phyloP scores from a whole-genome alignment of 2,113 vertebrate genomes.

The Arenaria interpres region DNA sequence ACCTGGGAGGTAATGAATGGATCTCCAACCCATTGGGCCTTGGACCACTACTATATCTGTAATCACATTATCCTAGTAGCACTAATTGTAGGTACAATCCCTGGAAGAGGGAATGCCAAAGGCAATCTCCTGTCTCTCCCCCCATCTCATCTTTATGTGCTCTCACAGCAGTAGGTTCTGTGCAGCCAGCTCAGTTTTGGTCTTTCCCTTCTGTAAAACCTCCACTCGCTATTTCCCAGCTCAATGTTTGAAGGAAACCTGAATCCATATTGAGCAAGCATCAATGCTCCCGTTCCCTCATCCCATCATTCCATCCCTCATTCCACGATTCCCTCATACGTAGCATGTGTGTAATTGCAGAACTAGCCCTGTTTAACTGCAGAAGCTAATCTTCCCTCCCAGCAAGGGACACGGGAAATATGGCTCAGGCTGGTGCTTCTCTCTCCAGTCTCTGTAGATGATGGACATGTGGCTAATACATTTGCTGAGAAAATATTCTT shows the following conservation, averaged over 20 bases:
- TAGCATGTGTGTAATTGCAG: background rate
- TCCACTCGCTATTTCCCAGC: background rate
- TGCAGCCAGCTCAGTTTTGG: background rate
- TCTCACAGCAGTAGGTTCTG: background rate
- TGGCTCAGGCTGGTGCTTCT: background rate
- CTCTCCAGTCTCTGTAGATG: background rate
- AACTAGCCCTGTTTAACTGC: background rate
- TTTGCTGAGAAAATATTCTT: background rate
- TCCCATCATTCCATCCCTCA: no score
- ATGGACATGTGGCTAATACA: background rate
- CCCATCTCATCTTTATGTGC: background rate
- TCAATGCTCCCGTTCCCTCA: background rate
- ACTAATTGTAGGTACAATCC: fast-evolving
- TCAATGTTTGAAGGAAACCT: background rate
- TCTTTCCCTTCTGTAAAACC: background rate
- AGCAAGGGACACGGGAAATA: background rate
- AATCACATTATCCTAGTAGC: background rate
- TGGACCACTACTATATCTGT: background rate
- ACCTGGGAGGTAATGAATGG: background rate
- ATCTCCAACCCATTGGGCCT: background rate
- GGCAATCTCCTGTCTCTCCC: background rate
- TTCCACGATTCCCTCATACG: no score
- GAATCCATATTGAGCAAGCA: background rate
- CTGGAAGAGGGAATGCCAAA: background rate
- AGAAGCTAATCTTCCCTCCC: background rate